phyloP scores from a whole-genome alignment of 2,113 vertebrate species.

The Spheniscus mendiculus region DNA sequence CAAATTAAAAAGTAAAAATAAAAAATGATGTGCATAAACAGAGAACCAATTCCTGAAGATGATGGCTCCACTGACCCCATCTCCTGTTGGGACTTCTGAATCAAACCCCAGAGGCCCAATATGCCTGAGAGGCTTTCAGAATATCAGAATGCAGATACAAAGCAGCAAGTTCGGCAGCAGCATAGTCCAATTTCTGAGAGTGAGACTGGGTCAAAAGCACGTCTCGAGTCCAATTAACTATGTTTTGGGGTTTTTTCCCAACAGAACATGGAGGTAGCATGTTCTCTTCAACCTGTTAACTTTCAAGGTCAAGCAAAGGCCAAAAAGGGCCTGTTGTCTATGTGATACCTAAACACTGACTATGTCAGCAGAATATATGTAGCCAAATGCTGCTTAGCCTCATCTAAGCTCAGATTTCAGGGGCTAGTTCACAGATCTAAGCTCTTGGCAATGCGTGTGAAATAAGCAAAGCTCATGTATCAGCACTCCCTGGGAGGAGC shows the following conservation, averaged over 20 bases:
- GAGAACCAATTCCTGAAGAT: not conserved
- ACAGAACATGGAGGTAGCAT: not conserved
- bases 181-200: not conserved
- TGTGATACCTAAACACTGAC: constrained; percentile 57
- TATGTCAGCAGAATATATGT: constrained; percentile 52
- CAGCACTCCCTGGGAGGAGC: not conserved
- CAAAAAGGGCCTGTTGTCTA: constrained; percentile 46
- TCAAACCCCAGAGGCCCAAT: not conserved
- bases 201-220: not conserved
- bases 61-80: not conserved
- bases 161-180: not conserved
- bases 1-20: not conserved
- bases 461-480: constrained; percentile 58
- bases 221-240: not conserved
- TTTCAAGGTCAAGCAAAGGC: constrained; percentile 60
- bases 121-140: not conserved
- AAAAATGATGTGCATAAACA: not conserved
- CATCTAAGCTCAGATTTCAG: constrained; percentile 57
- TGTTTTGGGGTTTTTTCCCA: not conserved
- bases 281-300: not conserved
- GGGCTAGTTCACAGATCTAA: constrained; percentile 40
- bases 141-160: not conserved
- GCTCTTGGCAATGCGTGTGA: constrained; percentile 21
- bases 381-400: constrained; percentile 48
- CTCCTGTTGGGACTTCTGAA: not conserved